phyloP scores from a whole-genome alignment of 2,888 invertebrate species.

The Aphodius granarius region DNA sequence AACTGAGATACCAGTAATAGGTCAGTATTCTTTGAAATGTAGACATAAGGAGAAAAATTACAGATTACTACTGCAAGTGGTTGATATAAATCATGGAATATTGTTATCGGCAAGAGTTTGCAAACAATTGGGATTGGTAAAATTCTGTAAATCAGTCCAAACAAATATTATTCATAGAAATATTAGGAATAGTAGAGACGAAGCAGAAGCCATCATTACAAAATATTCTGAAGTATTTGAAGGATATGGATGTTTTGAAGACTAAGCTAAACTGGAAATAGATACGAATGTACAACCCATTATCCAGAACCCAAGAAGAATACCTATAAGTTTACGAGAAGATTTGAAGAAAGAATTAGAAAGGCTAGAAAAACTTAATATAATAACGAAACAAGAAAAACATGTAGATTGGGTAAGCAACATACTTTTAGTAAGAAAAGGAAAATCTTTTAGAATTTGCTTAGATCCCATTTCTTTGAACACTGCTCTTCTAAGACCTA shows the following conservation, averaged over 20 bases:
- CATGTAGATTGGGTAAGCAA: slow-evolving; percentile 1
- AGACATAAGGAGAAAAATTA: not conserved
- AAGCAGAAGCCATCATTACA: not conserved
- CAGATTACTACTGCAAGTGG: not conserved
- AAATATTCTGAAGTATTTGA: not conserved
- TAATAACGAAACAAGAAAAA: not conserved
- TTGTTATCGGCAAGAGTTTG: not conserved
- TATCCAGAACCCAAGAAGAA: slow-evolving; percentile 15
- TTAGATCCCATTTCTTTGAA: slow-evolving; percentile 16
- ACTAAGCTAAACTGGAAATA: slow-evolving; percentile 24
- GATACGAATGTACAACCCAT: slow-evolving; percentile 20
- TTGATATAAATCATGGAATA: slow-evolving; percentile 5
- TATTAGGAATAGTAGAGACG: not conserved
- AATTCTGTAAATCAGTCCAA: not conserved
- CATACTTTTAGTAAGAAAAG: not conserved
- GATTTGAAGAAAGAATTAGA: not conserved
- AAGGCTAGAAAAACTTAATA: not conserved
- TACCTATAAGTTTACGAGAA: not conserved
- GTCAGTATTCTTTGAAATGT: not conserved
- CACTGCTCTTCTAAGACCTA: slow-evolving; percentile 14
- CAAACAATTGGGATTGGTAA: slow-evolving; percentile 1
- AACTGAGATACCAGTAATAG: not conserved
- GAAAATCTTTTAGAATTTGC: slow-evolving; percentile 13
- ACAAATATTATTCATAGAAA: not conserved
- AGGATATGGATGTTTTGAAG: slow-evolving; percentile 10